Evolutionary conservation across 2,113 vertebrate species (phyloP).

Genomic region (Asarcornis scutulata): DNA sequence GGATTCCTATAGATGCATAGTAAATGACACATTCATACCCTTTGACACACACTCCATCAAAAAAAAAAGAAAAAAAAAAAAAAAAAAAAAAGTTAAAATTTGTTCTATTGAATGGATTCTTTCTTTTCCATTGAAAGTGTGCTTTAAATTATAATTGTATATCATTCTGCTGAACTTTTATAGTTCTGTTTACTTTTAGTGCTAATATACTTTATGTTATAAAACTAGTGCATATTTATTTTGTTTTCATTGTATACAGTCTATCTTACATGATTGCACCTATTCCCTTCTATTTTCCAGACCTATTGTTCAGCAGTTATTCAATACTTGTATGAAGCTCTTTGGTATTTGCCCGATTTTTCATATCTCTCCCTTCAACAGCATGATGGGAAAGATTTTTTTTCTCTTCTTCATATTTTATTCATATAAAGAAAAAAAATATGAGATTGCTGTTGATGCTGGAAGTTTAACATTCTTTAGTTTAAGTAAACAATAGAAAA

Average conservation of each 20-base stretch:
- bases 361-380: not conserved
- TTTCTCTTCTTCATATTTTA: not conserved
- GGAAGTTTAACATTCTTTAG: not conserved
- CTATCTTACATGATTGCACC: not conserved
- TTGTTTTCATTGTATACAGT: conserved; percentile 21
- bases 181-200: conserved; percentile 23
- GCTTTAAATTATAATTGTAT: not conserved
- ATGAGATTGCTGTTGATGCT: not conserved
- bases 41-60: not conserved
- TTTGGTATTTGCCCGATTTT: not conserved
- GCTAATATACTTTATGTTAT: not conserved
- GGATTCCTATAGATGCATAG: not conserved
- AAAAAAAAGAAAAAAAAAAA: not conserved
- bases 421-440: not conserved
- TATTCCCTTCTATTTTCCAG: conserved; percentile 31
- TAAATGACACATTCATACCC: not conserved
- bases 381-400: not conserved
- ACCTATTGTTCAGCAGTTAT: not conserved
- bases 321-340: not conserved
- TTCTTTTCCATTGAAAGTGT: not conserved
- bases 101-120: not conserved
- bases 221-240: not conserved
- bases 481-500: conserved; percentile 2
- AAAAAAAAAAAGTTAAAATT: not conserved
- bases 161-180: not conserved